Evolutionary conservation across 1,140 invertebrate species (phyloP), one percentile per base, ranked within the genome.

Genomic region (Pseudomyrmex gracilis): DNA sequence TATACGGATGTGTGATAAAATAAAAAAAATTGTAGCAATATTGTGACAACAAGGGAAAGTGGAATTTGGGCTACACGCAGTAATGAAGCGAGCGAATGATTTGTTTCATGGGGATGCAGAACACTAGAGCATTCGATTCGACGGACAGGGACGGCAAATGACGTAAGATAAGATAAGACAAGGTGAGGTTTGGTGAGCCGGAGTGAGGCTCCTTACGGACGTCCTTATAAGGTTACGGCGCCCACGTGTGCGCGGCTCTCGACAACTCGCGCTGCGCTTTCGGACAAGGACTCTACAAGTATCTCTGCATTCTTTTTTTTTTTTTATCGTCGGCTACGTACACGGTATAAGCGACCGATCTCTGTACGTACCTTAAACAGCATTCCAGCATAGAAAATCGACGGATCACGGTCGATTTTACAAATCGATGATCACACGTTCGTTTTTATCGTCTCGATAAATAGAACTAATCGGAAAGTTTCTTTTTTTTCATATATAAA

Each of bases 211-310:
- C 61, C 68, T 82, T 82, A 83, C 49, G 71, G 67, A 61, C 80
- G 10, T 85, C 90, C 89, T 87, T 91, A 90, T 91, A 91, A 87
- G 90, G 90, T 22, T 71, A 55, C 76, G 66, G 77, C 89, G 90
- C 90, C 90, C 88, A 91, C 90, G 85, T 84, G 89, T 61, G 12
- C 43, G 78, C 66, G 45, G 43, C n/a, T 63, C 49, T 67, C 80
- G 73, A 76, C 61, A 57, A 68, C 83, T 70, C 70, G 80, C 68
- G 55, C 61, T 68, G 83, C 64, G 86, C 84, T 90, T 91, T 91
- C 80, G 83, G 88, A 71, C 89, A 87, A 89, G 90, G 85, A 87
- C 87, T 89, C 73, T 87, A 80, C 47, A 58, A 45, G 47, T 34
- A 24, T 68, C 61, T 83, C 73, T 83, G 20, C n/a, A 20, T n/a